Conservation (phyloP, 2,888 invertebrate species). For the Zygogramma bicolorata region DNA sequence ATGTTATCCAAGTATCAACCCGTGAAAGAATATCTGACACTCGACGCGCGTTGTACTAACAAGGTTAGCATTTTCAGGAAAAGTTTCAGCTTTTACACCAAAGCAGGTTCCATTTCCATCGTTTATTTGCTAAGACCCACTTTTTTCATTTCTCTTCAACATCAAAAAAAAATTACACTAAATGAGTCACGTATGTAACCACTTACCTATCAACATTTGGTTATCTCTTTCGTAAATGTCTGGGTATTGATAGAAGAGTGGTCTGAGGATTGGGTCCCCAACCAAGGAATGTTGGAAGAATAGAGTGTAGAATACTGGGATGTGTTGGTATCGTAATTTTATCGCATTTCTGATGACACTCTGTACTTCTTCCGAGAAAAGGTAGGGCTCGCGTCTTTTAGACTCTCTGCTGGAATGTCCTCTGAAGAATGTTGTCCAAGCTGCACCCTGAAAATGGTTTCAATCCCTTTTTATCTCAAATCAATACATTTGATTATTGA, state of each 20-base stretch:
- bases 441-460: constrained; percentile 82
- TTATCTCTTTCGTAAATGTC: constrained; percentile 83
- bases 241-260: constrained; percentile 91
- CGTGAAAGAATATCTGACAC: too few species aligned
- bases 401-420: constrained; percentile 96
- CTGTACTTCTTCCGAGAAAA: constrained; percentile 80
- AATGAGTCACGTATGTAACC: constrained; percentile 8
- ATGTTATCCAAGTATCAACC: too few species aligned
- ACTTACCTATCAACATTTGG: constrained; percentile 76
- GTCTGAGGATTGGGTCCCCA: constrained; percentile 89
- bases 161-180: too few species aligned
- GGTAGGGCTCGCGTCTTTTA: constrained; percentile 94
- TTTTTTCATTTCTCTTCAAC: too few species aligned
- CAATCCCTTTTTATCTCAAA: too few species aligned
- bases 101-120: too few species aligned
- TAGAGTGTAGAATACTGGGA: constrained; percentile 91
- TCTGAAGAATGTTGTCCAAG: constrained; percentile 94
- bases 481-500: too few species aligned
- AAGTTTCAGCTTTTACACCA: too few species aligned
- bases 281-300: constrained; percentile 88
- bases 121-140: too few species aligned
- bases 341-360: constrained; percentile 73
- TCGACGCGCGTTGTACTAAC: too few species aligned
- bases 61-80: too few species aligned
- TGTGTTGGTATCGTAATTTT: constrained; percentile 83